Percentiles rank a stretch among this genome's conserved stretches.
phyloP scores from a whole-genome alignment of 2,113 vertebrate genomes.

The Desmodus rotundus region DNA sequence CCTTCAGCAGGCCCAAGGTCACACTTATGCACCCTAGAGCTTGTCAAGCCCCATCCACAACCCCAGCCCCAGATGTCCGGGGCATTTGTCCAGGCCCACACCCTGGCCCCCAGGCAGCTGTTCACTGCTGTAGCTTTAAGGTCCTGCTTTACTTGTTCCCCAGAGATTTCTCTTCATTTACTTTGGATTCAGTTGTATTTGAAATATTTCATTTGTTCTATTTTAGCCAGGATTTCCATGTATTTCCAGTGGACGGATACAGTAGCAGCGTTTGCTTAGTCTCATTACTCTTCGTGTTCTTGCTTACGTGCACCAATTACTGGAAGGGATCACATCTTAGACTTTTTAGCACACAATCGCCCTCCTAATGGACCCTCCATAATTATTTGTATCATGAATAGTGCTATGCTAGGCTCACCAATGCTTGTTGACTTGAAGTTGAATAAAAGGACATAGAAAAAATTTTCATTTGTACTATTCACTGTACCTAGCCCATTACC shows the following conservation, averaged over 20 bases:
- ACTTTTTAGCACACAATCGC: neutral
- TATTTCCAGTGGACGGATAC: neutral
- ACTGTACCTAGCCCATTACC: neutral
- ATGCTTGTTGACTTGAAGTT: neutral
- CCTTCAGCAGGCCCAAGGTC: neutral
- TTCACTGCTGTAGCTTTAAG: neutral
- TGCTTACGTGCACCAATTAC: neutral
- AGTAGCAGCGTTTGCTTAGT: neutral
- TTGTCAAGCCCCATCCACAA: neutral
- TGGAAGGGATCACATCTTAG: neutral
- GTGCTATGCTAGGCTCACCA: neutral
- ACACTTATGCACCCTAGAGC: neutral
- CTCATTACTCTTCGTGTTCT: neutral
- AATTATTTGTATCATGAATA: neutral
- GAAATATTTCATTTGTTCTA: neutral
- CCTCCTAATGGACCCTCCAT: neutral
- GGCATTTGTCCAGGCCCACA: neutral
- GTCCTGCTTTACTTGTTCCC: neutral
- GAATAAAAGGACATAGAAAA: neutral
- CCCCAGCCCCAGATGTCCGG: neutral
- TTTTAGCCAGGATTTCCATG: neutral
- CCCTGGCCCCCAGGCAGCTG: neutral
- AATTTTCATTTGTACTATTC: neutral
- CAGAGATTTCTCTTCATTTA: neutral
- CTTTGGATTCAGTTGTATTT: neutral